phyloP scores from a whole-genome alignment of 2,113 vertebrate species.

The Carlito syrichta region DNA sequence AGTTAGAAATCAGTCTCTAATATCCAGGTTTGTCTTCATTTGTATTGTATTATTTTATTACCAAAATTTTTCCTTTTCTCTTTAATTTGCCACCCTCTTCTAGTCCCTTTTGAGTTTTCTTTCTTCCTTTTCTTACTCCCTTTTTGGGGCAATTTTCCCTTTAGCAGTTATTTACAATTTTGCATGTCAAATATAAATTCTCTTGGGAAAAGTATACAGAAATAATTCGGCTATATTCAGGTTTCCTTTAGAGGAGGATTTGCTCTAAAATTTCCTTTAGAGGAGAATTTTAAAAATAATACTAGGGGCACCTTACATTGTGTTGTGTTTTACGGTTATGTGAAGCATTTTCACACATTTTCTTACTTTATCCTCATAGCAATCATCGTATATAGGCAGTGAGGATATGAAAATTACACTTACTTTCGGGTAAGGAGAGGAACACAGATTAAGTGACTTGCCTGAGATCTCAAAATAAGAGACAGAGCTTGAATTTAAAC shows the following conservation, averaged over 20 bases:
- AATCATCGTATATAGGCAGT: neutral
- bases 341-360: neutral
- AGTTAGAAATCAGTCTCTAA: neutral
- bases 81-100: neutral
- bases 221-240: neutral
- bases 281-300: neutral
- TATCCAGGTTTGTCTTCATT: neutral
- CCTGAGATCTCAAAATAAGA: neutral
- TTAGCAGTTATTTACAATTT: constrained; percentile 31
- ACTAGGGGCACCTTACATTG: neutral
- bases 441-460: neutral
- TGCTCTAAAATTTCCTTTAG: neutral
- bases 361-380: neutral
- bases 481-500: neutral
- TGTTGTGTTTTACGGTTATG: neutral
- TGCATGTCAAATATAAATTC: neutral
- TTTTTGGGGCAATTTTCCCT: neutral
- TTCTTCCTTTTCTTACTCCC: neutral
- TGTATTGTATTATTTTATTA: neutral
- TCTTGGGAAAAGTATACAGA: neutral
- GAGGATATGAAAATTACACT: neutral
- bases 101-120: neutral
- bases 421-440: neutral
- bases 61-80: neutral
- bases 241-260: neutral